A percentile compares a stretch with the other conserved stretches of the same genome.
These are phyloP conservation scores for rabbit (Oryctolagus cuniculus) DNA, from an alignment of 2,113 vertebrate species.

Conservation along the genomic window mOryCun1.1 NC_091440.1:91544501-91545000, in stretches of 20 bases:
- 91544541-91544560: neutral
- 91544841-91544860: slow-evolving; percentile 12
- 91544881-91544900: neutral
- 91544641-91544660: neutral
- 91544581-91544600: neutral
- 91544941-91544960: neutral
- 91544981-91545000: neutral
- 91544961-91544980: neutral
- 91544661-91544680: neutral
- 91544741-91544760: neutral
- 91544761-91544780: neutral
- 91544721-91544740: neutral
- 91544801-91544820: neutral
- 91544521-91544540: neutral
- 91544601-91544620: neutral
- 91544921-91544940: slow-evolving; percentile 42
- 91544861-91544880: neutral
- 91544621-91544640: neutral
- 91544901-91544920: neutral
- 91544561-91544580: neutral
- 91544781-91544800: neutral
- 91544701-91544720: neutral
- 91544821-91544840: neutral
- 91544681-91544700: neutral
- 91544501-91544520: neutral